Evolutionary conservation across 2,113 vertebrate genomes (phyloP).

Genomic region (Nannobrachium achirus): DNA sequence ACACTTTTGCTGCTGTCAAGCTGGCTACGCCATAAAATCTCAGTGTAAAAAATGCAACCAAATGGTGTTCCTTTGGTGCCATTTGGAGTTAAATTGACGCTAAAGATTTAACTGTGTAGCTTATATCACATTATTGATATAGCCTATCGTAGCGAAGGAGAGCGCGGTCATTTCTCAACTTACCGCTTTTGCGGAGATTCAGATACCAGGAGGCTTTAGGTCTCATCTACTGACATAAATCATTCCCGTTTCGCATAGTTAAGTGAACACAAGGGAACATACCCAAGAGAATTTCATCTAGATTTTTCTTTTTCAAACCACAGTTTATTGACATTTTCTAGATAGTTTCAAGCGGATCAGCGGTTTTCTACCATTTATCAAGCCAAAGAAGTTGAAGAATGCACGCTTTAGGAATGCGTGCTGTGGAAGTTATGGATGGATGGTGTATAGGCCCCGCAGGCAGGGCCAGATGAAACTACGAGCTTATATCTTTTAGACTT

Average conservation of each 20-base stretch:
- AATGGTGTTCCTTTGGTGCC: no score
- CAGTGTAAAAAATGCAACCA: no score
- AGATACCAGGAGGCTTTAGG: neutral
- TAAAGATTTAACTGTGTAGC: no score
- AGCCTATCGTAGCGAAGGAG: no score
- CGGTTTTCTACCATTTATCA: slow-evolving; percentile 29
- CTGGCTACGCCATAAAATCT: no score
- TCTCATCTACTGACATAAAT: neutral
- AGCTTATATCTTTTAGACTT: neutral
- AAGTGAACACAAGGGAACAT: neutral
- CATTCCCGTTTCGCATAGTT: slow-evolving; percentile 28
- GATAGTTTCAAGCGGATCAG: neutral
- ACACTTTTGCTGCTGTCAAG: no score
- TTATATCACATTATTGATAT: no score
- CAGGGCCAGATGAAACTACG: slow-evolving; percentile 18
- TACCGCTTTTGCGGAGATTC: slow-evolving; percentile 17
- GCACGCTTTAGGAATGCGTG: slow-evolving; percentile 42
- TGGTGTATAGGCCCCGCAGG: slow-evolving; percentile 6
- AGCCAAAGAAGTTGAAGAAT: slow-evolving; percentile 49
- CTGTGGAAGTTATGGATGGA: slow-evolving; percentile 34
- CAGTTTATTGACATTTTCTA: slow-evolving; percentile 14
- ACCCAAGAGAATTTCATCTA: neutral
- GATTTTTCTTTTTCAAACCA: neutral
- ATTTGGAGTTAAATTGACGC: no score
- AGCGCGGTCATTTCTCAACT: no score